These are phyloP conservation scores for Cheracebus regulus DNA, from an alignment of 2,797 vertebrate species.

Conservation along the genomic window DNA sequence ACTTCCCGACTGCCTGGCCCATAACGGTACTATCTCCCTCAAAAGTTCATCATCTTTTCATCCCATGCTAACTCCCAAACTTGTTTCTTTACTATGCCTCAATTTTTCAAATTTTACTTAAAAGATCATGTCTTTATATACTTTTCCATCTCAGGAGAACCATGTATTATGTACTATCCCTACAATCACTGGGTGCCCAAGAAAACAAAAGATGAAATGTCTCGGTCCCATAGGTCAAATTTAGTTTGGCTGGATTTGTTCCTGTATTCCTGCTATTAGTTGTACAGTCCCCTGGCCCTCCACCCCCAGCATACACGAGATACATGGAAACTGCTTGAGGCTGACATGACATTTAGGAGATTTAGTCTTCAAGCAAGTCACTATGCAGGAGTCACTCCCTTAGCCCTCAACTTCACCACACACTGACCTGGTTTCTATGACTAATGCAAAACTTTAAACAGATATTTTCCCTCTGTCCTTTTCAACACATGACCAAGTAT, in stretches of 20 bases:
- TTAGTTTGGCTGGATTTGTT: not conserved
- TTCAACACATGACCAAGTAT: not conserved
- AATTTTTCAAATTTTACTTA: not conserved
- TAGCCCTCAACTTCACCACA: not conserved
- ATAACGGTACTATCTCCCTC: not conserved
- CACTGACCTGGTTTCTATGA: not conserved
- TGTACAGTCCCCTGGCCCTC: not conserved
- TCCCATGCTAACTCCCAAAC: not conserved
- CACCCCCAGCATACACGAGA: not conserved
- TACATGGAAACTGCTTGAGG: not conserved
- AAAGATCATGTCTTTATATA: not conserved
- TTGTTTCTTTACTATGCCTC: not conserved
- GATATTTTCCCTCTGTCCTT: not conserved
- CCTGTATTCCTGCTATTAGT: not conserved
- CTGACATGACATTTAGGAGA: not conserved
- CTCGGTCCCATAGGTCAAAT: not conserved
- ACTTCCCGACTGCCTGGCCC: not conserved
- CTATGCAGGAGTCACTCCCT: not conserved
- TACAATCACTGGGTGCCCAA: not conserved
- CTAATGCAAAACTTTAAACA: not conserved
- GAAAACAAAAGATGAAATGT: not conserved
- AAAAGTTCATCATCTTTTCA: not conserved
- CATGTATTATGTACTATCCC: not conserved
- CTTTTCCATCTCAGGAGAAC: not conserved
- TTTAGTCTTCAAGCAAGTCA: not conserved